phyloP scores from a whole-genome alignment of 2,113 vertebrate species.

The Lycaon pictus region DNA sequence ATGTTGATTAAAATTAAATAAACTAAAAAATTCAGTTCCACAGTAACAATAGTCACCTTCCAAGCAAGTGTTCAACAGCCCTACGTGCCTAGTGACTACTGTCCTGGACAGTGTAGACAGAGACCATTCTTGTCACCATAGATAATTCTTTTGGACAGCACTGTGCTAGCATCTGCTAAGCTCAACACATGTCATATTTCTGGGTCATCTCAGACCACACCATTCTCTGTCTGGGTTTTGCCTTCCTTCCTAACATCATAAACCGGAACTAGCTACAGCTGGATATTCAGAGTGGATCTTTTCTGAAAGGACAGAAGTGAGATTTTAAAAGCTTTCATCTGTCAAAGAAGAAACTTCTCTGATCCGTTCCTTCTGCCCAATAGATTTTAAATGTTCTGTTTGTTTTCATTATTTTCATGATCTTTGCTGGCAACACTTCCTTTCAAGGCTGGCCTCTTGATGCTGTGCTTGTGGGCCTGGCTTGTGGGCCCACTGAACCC shows the following conservation, averaged over 20 bases:
- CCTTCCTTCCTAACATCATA: not conserved
- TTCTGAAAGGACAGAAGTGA: conserved; percentile 41
- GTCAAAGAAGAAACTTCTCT: conserved; percentile 43
- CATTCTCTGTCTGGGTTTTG: not conserved
- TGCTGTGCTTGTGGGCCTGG: rapidly evolving
- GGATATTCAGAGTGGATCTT: not conserved
- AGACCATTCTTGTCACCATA: not conserved
- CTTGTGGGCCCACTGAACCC: not conserved
- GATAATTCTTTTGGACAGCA: not conserved
- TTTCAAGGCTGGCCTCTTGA: not conserved
- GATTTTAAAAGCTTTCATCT: conserved; percentile 47
- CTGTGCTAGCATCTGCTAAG: not conserved
- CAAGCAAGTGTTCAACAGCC: not conserved
- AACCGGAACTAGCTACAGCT: not conserved
- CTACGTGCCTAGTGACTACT: not conserved
- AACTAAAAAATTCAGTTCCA: not conserved
- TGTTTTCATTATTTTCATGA: not conserved
- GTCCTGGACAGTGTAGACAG: not conserved
- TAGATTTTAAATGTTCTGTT: not conserved
- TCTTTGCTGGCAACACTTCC: not conserved
- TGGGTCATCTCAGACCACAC: not conserved
- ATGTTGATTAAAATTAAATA: not conserved
- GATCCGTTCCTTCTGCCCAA: not conserved
- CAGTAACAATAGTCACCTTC: not conserved
- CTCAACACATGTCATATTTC: not conserved